Evolutionary conservation across 1,140 invertebrate species (phyloP), one percentile per base, ranked within the genome.

Genomic region (Zaprionus gabonicus): DNA sequence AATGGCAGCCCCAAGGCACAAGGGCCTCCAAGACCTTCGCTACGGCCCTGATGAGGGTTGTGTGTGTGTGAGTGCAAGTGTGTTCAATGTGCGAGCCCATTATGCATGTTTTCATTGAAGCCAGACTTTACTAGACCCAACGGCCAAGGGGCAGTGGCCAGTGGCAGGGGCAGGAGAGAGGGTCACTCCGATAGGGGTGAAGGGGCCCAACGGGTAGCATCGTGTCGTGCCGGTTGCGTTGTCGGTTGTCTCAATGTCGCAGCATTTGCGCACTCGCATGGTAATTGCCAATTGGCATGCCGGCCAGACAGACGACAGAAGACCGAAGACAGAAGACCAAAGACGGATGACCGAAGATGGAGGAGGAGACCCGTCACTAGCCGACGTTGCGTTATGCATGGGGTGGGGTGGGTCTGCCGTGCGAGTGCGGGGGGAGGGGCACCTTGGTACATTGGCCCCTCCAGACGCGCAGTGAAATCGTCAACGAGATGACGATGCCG

Each of bases 21-120:
- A 9, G 7, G 28, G 1, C 28, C 1, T 2, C 1, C 7, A 9
- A 9, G 1, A 9, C 28, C 7, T 6, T 31, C 28, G 0, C 7
- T 31, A 2, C 28, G 28, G 28, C 28, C 28, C 28, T 31, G 46
- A 1, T 23, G 23, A 23, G 23, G 23, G 1, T 1, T 23, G 23
- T 1, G 23, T 23, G 23, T 23, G 1, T 23, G n/a, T n/a, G n/a
- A n/a, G n/a, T n/a, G n/a, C n/a, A n/a, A 23, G 23, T 23, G 23
- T 23, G 1, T 23, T 23, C 23, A 23, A 23, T 72, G 73, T 76
- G 68, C 41, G 56, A 58, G 49, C 51, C 55, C 82, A 77, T 86
- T 86, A 86, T 86, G 82, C 82, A 80, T 63, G 71, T 73, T 65
- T 78, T 80, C 77, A 87, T 80, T 87, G 69, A 44, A 71, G 51